Base-by-base conservation (phyloP, 2,797 vertebrate species). In the Acanthurus tractus region DNA sequence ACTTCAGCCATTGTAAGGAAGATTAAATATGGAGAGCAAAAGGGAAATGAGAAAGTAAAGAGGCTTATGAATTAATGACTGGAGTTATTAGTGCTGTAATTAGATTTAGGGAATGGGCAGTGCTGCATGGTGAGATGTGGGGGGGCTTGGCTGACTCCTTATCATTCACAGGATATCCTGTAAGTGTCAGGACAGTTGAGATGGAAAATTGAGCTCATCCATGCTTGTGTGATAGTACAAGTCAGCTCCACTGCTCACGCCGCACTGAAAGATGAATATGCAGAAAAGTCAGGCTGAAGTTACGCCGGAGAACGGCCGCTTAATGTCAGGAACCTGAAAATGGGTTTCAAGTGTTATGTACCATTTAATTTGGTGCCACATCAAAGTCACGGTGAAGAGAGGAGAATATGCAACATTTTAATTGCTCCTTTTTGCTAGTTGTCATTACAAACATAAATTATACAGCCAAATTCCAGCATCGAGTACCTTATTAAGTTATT, bases 21-120 rank as follows among this genome's bases (percentile, higher is more conserved):
- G 92, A 93, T 93, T 92, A 91, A 93, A 93, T 92, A 88, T 78
- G 77, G 81, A 92, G 90, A 88, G 90, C 84, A 85, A 86, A 86
- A 91, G 85, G 87, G 85, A 93, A 91, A 92, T 91, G 90, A 92
- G 90, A 93, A 92, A 90, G 90, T 88, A 92, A 93, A 93, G 92
- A 92, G 85, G 92, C 92, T 93, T 93, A 94, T 92, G 88, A 93
- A 93, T 94, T 91, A 94, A 94, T 93, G 90, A 92, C 90, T 92
- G 89, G 81, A 90, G 90, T 93, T 93, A 92, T 93, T 94, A 93
- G 92, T 89, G 88, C 86, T 87, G 90, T 93, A 93, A 94, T 93
- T 93, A 91, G 86, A 93, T 93, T 93, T 92, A 89, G 87, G 89
- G 85, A 92, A 87, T 86, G 89, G 88, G 87, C 89, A 91, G 85